Evolutionary conservation across 2,888 invertebrate species (phyloP), one percentile per base, ranked within the genome.

Genomic region (Hypolimnas misippus): DNA sequence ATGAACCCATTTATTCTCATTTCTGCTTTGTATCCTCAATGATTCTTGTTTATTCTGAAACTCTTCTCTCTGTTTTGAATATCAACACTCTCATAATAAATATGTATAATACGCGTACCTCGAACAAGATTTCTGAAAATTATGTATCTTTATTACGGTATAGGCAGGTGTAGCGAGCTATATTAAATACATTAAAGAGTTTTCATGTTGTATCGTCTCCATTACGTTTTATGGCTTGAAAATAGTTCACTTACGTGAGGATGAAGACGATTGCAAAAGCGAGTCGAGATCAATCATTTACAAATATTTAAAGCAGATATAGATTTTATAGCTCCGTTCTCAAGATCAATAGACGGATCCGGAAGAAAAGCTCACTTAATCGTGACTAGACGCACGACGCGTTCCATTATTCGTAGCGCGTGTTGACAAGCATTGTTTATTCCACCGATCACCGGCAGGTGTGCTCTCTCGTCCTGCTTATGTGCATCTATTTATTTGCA

Each of bases 401-500:
- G 54, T 63, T 69, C 71, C 69, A 69, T 71, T 80, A 81, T 79
- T 78, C 79, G 71, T 76, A 70, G 75, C 74, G 76, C 74, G 73
- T 72, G 83, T 80, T 81, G 82, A 82, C 83, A 78, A 73, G 85
- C 82, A 86, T 89, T 89, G 89, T 89, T 89, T 89, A 85, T 84
- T 83, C 82, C 84, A 73, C 69, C 79, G 82, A 84, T 86, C 81
- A 78, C 73, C 78, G 83, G 82, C 90, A 89, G 91, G 90, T 91
- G 89, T 83, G 79, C 79, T 75, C 76, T 80, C 79, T 81, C 86
- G 82, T 86, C 88, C 87, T 89, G 87, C 86, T 84, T 84, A 84
- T 84, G 77, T 79, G 81, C 81, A 84, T 83, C 81, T 86, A 89
- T 89, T 89, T 91, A 87, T 90, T 91, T 90, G 89, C 90, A 88